phyloP scores from a whole-genome alignment of 92 coral and sea anemone species.

The Porites lobata region DNA sequence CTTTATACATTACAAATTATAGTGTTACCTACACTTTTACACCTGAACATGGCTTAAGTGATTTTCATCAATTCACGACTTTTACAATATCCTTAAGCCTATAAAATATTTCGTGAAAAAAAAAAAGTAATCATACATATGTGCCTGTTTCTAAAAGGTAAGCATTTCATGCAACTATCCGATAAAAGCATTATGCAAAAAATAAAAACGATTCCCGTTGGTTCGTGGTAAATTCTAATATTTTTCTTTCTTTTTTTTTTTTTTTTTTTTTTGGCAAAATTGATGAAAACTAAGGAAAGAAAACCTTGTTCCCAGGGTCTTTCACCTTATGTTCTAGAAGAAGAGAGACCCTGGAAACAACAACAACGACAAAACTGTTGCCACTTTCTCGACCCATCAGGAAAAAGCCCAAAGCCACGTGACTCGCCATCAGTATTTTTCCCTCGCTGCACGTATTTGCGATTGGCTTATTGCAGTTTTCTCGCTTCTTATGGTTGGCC shows the following conservation, averaged over 20 bases:
- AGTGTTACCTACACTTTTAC: slow-evolving; percentile 31
- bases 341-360: no score
- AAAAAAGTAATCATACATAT: background rate
- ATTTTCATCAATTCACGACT: background rate
- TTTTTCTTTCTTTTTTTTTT: background rate
- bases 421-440: no score
- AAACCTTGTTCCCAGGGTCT: no score
- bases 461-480: no score
- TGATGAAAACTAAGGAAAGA: background rate
- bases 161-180: slow-evolving; percentile 28
- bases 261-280: background rate
- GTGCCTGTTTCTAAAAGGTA: slow-evolving; percentile 13
- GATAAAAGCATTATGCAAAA: background rate
- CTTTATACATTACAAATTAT: slow-evolving; percentile 47
- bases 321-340: no score
- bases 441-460: no score
- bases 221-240: background rate
- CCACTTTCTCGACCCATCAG: no score
- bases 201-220: background rate
- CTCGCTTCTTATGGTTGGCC: no score
- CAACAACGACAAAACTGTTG: no score
- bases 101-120: background rate
- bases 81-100: background rate
- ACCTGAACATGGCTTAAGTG: background rate
- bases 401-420: no score